Conservation (phyloP, 2,797 vertebrate species). For the Siniperca undulata region DNA sequence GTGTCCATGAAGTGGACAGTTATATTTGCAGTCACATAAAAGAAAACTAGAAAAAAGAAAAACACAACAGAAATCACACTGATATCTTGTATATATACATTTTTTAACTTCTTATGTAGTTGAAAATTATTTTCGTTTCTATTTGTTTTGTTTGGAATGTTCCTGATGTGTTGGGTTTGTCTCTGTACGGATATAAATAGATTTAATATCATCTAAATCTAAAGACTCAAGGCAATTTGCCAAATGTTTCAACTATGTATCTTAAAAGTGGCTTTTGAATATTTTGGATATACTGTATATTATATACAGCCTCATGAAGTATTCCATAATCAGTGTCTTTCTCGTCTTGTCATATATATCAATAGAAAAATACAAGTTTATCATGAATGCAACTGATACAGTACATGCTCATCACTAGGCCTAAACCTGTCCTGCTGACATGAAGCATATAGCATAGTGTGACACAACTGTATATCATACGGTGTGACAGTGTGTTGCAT, state of each 20-base stretch:
- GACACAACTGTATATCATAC: background rate
- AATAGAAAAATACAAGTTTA: background rate
- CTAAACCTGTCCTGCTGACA: background rate
- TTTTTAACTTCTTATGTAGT: background rate
- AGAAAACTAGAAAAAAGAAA: background rate
- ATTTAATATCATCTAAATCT: background rate
- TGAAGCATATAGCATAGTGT: background rate
- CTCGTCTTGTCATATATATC: background rate
- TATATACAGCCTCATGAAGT: too few species aligned
- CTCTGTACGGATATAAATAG: background rate
- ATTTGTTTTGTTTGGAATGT: background rate
- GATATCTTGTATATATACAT: background rate
- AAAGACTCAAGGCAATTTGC: background rate
- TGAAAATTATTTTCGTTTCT: background rate
- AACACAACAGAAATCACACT: background rate
- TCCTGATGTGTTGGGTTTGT: background rate
- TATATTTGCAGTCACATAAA: background rate
- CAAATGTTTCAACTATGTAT: background rate
- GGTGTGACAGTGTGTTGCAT: background rate
- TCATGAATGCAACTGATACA: too few species aligned
- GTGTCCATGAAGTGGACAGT: background rate
- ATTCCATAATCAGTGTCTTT: background rate
- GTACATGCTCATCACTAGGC: background rate
- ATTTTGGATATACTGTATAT: background rate
- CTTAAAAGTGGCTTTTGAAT: background rate